Evolutionary conservation across 2,113 vertebrate genomes (phyloP).

Genomic region (Heterotis niloticus): DNA sequence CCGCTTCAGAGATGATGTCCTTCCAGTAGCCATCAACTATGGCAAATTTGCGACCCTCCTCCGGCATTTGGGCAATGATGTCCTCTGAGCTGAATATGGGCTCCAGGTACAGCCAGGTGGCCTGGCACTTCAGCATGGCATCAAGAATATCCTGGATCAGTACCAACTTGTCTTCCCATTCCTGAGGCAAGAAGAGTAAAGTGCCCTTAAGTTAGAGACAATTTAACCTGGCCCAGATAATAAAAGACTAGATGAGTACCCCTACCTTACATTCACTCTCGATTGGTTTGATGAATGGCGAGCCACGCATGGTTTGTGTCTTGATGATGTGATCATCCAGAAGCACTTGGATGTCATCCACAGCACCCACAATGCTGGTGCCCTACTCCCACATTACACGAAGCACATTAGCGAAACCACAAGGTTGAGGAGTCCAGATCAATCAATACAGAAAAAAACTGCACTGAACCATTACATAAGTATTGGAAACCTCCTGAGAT

Average conservation of each 20-base stretch:
- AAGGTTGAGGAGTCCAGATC: not conserved
- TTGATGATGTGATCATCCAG: constrained; percentile 88
- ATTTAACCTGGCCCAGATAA: not conserved
- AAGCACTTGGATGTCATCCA: constrained; percentile 85
- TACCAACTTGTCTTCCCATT: constrained; percentile 79
- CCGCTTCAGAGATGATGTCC: constrained; percentile 71
- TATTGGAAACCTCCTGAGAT: not conserved
- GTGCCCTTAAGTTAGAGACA: constrained; percentile 3
- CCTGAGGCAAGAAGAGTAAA: constrained; percentile 53
- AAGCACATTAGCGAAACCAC: constrained; percentile 16
- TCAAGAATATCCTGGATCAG: constrained; percentile 82
- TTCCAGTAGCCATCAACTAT: constrained; percentile 83
- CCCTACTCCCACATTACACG: constrained; percentile 67
- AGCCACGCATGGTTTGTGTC: constrained; percentile 83
- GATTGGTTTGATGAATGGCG: constrained; percentile 83
- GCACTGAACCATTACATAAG: not conserved
- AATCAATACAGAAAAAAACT: not conserved
- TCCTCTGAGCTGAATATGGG: constrained; percentile 91
- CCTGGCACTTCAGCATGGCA: constrained; percentile 79
- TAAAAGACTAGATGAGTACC: constrained; percentile 28
- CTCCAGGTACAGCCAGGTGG: constrained; percentile 86
- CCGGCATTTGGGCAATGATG: constrained; percentile 88
- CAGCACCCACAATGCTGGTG: constrained; percentile 71
- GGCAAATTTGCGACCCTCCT: constrained; percentile 81
- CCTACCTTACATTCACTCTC: constrained; percentile 80